Conservation (phyloP, 64 coral and sea anemone species). For the Porites australiensis region DNA sequence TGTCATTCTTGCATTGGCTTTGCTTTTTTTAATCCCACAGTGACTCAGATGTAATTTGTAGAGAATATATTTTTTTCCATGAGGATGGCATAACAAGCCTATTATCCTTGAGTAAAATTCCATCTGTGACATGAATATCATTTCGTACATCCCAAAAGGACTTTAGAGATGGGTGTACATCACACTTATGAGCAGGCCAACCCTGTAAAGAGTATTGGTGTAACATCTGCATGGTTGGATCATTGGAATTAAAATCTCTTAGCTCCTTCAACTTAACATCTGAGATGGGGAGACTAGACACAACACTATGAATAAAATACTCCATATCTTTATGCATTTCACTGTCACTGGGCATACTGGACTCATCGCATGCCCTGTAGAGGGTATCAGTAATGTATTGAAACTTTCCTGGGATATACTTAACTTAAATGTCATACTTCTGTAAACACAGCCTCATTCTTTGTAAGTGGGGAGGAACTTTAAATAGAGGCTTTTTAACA, state of each 20-base stretch:
- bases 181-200: no score
- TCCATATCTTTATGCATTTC: conserved; percentile 37
- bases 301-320: conserved; percentile 7
- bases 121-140: conserved; percentile 20
- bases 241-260: neutral
- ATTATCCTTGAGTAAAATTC: conserved; percentile 47
- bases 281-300: conserved; percentile 33
- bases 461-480: conserved; percentile 46
- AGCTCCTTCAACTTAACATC: conserved; percentile 7
- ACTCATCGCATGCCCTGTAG: no score
- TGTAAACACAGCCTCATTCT: conserved; percentile 71
- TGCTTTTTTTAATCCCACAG: conserved; percentile 43
- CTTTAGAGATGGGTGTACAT: no score
- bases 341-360: no score
- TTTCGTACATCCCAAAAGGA: neutral
- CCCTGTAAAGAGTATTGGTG: no score
- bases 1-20: neutral
- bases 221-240: conserved; percentile 35
- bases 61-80: conserved; percentile 2
- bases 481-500: conserved; percentile 51
- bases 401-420: conserved; percentile 55
- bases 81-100: no score
- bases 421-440: conserved; percentile 46
- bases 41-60: conserved; percentile 26
- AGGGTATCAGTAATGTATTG: no score